Conservation (phyloP, 2,888 invertebrate species). For the Trichogramma evanescens region DNA sequence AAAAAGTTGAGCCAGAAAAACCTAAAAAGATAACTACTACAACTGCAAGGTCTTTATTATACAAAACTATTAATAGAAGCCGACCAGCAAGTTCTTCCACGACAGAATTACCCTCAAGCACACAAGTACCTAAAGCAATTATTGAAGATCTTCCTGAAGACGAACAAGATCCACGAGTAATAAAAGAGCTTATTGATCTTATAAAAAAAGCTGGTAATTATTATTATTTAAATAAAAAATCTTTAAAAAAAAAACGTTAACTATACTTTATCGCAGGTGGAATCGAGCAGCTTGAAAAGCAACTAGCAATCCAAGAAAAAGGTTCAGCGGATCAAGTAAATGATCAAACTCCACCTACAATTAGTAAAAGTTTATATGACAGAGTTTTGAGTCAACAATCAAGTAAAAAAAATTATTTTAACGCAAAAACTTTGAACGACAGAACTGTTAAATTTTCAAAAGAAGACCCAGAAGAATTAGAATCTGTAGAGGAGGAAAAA, state of each 20-base stretch:
- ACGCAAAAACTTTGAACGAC: constrained; percentile 42
- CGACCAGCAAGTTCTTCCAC: constrained; percentile 33
- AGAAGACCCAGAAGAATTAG: constrained; percentile 13
- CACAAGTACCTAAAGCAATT: constrained; percentile 13
- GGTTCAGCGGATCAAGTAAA: constrained; percentile 32
- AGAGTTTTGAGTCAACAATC: constrained; percentile 56
- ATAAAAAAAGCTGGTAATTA: constrained; percentile 73
- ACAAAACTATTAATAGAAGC: constrained; percentile 41
- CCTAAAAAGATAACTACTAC: constrained; percentile 29
- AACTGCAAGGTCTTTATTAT: constrained; percentile 36
- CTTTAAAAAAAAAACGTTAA: constrained; percentile 14
- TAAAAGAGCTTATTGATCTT: constrained; percentile 75
- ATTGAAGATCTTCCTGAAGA: constrained; percentile 41
- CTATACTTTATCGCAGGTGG: constrained; percentile 54
- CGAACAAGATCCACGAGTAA: constrained; percentile 69
- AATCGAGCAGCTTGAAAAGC: constrained; percentile 78
- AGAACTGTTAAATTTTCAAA: not conserved
- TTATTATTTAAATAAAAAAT: not conserved
- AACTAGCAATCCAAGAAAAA: constrained; percentile 55
- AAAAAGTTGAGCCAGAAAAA: constrained; percentile 44
- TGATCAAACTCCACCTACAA: constrained; percentile 54
- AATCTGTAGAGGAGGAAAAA: constrained; percentile 11
- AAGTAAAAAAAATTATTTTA: constrained; percentile 25
- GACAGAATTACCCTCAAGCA: not conserved
- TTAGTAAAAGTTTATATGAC: constrained; percentile 71